phyloP scores from a whole-genome alignment of 2,888 invertebrate species.

The Chelonus formosanus region DNA sequence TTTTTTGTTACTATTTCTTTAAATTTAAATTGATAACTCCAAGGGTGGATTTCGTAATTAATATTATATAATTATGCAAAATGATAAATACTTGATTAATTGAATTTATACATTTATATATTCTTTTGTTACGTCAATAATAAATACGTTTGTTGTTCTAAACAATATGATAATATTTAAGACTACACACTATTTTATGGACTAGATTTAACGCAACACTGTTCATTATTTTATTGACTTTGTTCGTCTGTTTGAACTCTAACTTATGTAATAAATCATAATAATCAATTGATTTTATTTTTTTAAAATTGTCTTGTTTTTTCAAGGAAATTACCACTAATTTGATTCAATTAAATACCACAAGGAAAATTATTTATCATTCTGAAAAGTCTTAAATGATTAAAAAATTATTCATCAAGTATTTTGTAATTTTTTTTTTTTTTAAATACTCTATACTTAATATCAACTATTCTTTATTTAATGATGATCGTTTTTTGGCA shows the following conservation, averaged over 20 bases:
- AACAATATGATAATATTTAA: neutral
- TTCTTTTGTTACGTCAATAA: slow-evolving; percentile 2
- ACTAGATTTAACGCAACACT: neutral
- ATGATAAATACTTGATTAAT: neutral
- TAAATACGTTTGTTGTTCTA: neutral
- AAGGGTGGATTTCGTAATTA: slow-evolving; percentile 53
- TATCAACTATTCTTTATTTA: slow-evolving; percentile 1
- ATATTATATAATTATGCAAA: slow-evolving; percentile 3
- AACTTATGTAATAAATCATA: neutral
- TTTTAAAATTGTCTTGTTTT: slow-evolving; percentile 2
- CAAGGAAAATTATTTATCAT: no score
- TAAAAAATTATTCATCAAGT: neutral
- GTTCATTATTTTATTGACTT: slow-evolving; percentile 1
- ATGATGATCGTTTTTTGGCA: neutral
- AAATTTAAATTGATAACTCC: slow-evolving; percentile 51
- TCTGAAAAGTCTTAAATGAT: no score
- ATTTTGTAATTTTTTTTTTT: neutral
- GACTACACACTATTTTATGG: neutral
- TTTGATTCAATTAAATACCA: no score
- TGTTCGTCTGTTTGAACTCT: neutral
- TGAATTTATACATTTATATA: neutral
- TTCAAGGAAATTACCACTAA: neutral
- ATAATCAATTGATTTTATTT: neutral
- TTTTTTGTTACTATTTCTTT: slow-evolving; percentile 12
- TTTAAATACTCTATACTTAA: neutral